Evolutionary conservation across 1,140 invertebrate genomes (phyloP).

Genomic region (Myzus persicae): DNA sequence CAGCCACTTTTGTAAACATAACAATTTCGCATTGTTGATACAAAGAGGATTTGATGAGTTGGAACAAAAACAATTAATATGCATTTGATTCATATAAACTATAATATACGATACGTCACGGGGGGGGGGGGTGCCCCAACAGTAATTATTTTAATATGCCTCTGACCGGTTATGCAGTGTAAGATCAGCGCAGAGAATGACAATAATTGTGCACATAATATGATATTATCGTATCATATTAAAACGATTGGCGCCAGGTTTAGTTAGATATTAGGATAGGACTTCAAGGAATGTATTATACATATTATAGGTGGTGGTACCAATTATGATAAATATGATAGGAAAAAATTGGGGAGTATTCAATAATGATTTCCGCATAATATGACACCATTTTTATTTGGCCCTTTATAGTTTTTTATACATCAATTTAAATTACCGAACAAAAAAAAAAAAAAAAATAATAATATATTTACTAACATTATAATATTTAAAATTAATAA

Average conservation of each 20-base stretch:
- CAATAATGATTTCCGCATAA: neutral
- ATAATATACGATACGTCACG: too few species aligned
- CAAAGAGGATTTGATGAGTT: too few species aligned
- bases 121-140: too few species aligned
- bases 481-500: slow-evolving; percentile 49
- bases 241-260: neutral
- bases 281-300: neutral
- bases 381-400: slow-evolving; percentile 39
- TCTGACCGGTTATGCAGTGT: neutral
- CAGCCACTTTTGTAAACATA: too few species aligned
- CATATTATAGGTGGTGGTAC: too few species aligned
- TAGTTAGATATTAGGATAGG: neutral
- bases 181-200: too few species aligned
- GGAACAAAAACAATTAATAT: too few species aligned
- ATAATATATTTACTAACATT: slow-evolving; percentile 48
- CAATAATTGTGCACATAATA: too few species aligned
- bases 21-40: too few species aligned
- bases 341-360: neutral
- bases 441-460: slow-evolving; percentile 20
- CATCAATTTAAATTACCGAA: slow-evolving; percentile 3
- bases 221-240: neutral
- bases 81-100: too few species aligned
- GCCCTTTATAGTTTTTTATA: slow-evolving; percentile 25
- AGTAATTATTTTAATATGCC: too few species aligned
- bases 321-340: neutral